Base-by-base conservation (phyloP, 2,888 invertebrate genomes). In the Tachina grossa region DNA sequence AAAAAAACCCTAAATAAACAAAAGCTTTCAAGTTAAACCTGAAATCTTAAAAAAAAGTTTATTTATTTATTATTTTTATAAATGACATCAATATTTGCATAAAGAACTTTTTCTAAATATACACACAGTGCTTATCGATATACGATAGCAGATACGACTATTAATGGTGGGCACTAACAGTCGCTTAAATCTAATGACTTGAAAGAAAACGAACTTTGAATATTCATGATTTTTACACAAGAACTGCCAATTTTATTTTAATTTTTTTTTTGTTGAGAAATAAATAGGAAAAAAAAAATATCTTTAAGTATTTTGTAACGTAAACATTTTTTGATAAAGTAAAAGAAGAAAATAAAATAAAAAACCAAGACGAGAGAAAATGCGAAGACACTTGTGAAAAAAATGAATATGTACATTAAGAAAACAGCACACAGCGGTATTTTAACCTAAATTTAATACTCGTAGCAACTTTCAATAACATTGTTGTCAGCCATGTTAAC, bases 391-490 rank as follows among this genome's bases (percentile, higher is more conserved):
- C 4, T 4, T 65, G 1, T 45, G 41, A 59, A 43, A 71, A 31
- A 47, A 22, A 39, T 16, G 19, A 71, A 49, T 72, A 72, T 78
- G 72, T 71, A 69, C 59, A 69, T 76, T 68, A 53, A 61, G 19
- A 76, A 61, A 85, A 63, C 47, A 69, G 74, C 83, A 85, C 68
- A 69, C 63, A 85, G 69, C 81, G 85, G 78, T 75, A 85, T 78
- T 65, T 75, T 85, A 83, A 83, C 78, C 85, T 49, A 83, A 78
- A 83, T 82, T 65, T 65, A 65, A 77, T 49, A n/a, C n/a, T n/a
- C n/a, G n/a, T n/a, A 19, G 65, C 71, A 71, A 71, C 63, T 51
- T 16, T 55, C 53, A 71, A 71, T 51, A 31, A 69, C 16, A 31
- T 19, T 51, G 59, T 53, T 43, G 63, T 63, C 31, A 63, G 53